These are phyloP conservation scores for Hydractinia echinata DNA, from an alignment of 30 jellyfish, hydroid and myxozoan genomes.

Conservation along the genomic window DNA sequence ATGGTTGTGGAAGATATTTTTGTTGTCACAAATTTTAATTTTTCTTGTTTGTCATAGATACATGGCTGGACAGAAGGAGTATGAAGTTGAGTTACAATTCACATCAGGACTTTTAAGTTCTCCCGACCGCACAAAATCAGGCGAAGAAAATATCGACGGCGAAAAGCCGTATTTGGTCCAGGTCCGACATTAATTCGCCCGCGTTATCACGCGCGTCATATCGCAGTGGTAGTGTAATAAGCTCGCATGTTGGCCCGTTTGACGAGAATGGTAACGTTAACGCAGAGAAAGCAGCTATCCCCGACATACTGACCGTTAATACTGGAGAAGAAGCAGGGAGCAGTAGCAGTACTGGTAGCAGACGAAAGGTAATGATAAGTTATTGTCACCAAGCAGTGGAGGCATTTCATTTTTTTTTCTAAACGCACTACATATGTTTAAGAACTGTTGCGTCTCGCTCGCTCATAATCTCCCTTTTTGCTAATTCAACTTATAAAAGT, in stretches of 20 bases:
- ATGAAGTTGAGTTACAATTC: conserved; percentile 87
- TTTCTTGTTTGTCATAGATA: conserved; percentile 26
- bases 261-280: conserved; percentile 11
- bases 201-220: conserved; percentile 14
- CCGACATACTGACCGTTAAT: conserved; percentile 20
- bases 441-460: too few relatives aligned
- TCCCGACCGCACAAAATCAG: conserved; percentile 63
- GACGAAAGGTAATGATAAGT: conserved; percentile 4
- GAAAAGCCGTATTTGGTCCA: conserved; percentile 48
- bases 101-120: conserved; percentile 47
- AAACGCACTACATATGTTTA: too few relatives aligned
- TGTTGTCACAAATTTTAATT: too few relatives aligned
- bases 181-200: conserved; percentile 30
- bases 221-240: conserved; percentile 24
- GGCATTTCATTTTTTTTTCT: background rate
- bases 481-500: background rate
- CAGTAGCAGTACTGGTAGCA: conserved; percentile 33
- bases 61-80: conserved; percentile 89
- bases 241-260: conserved; percentile 6
- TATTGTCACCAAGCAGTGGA: background rate
- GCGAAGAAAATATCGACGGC: conserved; percentile 73
- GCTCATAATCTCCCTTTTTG: background rate
- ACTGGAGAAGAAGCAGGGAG: conserved; percentile 12
- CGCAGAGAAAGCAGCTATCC: conserved; percentile 18
- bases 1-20: too few relatives aligned